Evolutionary conservation across 2,113 vertebrate species (phyloP).

Genomic region (Sterrhoptilus dennistouni): DNA sequence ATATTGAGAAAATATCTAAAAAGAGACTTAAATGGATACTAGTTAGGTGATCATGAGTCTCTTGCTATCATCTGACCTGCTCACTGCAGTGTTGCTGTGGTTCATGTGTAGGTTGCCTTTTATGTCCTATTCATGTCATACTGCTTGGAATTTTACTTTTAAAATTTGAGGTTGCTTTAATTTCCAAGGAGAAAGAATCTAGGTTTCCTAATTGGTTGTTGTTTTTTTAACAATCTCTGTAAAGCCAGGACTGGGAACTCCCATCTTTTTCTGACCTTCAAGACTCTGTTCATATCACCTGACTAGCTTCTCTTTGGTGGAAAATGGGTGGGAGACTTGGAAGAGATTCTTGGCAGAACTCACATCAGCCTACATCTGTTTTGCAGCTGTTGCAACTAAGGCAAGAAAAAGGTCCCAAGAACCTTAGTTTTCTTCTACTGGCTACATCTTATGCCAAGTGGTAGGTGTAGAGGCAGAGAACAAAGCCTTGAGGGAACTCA

Average conservation of each 20-base stretch:
- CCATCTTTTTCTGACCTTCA: slow-evolving; percentile 39
- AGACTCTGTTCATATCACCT: slow-evolving; percentile 40
- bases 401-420: slow-evolving; percentile 35
- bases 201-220: neutral
- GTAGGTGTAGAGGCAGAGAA: slow-evolving; percentile 73
- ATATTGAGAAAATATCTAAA: neutral
- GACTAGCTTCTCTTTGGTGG: slow-evolving; percentile 62
- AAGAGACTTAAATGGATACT: neutral
- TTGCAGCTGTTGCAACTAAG: slow-evolving; percentile 76
- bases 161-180: neutral
- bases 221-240: neutral
- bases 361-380: slow-evolving; percentile 73
- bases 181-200: neutral
- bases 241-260: slow-evolving; percentile 8
- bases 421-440: slow-evolving; percentile 65
- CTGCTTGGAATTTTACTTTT: neutral
- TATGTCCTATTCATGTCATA: neutral
- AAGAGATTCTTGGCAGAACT: slow-evolving; percentile 71
- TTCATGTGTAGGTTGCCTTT: neutral
- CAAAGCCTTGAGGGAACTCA: slow-evolving; percentile 44
- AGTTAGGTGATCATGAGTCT: neutral
- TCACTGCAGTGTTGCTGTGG: neutral
- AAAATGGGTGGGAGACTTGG: slow-evolving; percentile 73
- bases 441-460: slow-evolving; percentile 67
- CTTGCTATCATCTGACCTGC: neutral